Evolutionary conservation across 1,140 invertebrate species (phyloP).

Genomic region (Andrena cerasifolii): DNA sequence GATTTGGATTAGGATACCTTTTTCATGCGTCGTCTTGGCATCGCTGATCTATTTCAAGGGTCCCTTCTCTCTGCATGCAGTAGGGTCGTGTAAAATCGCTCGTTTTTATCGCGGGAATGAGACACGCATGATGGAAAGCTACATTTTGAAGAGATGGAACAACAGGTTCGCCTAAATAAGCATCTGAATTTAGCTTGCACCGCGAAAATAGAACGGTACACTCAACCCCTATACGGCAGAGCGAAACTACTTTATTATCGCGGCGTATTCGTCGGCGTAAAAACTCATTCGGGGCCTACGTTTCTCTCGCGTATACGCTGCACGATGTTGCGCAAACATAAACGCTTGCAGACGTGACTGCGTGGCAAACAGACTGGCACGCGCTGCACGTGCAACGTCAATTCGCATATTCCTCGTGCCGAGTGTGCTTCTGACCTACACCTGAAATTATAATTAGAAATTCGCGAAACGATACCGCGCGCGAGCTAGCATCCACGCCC

Average conservation of each 20-base stretch:
- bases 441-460: slow-evolving; percentile 76
- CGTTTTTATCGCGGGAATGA: neutral
- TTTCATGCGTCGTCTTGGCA: no score
- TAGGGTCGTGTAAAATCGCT: no score
- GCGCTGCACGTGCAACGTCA: slow-evolving; percentile 72
- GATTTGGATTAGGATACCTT: no score
- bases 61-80: no score
- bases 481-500: neutral
- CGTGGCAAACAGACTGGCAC: slow-evolving; percentile 73
- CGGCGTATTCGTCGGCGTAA: slow-evolving; percentile 32
- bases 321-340: slow-evolving; percentile 64
- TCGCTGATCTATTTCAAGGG: no score
- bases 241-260: slow-evolving; percentile 49
- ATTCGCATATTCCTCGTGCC: slow-evolving; percentile 60
- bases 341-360: slow-evolving; percentile 76
- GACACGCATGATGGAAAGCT: neutral
- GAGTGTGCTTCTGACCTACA: slow-evolving; percentile 58
- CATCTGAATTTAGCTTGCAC: slow-evolving; percentile 9
- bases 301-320: slow-evolving; percentile 11
- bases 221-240: neutral
- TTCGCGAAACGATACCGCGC: neutral
- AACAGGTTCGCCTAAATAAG: neutral
- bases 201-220: neutral
- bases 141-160: neutral
- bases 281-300: slow-evolving; percentile 39